Percentiles rank a stretch among this genome's conserved stretches.
These are phyloP conservation scores for Cydia splendana DNA, from an alignment of 1,140 invertebrate species.

Conservation along the genomic window DNA sequence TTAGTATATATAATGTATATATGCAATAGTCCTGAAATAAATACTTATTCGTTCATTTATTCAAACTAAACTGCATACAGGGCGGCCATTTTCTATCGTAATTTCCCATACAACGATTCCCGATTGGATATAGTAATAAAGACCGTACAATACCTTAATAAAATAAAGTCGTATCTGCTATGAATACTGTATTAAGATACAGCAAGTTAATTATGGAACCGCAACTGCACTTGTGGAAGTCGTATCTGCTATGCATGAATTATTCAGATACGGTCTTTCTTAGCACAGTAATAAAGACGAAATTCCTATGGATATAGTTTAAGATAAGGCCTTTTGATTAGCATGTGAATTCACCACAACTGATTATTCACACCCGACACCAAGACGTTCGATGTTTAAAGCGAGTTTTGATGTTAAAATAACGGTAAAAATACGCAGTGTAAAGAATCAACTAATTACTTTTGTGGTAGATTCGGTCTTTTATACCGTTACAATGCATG, in stretches of 20 bases:
- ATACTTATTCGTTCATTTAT: background rate
- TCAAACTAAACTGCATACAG: background rate
- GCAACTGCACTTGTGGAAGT: background rate
- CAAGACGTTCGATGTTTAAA: background rate
- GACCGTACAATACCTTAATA: background rate
- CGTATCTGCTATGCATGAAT: background rate
- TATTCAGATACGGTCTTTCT: background rate
- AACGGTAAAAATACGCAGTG: background rate
- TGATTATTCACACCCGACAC: constrained; percentile 3
- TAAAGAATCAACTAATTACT: background rate
- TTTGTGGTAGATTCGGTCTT: too few species aligned
- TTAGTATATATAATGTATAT: background rate
- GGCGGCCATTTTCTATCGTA: background rate
- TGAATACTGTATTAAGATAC: background rate
- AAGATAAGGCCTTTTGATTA: background rate
- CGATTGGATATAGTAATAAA: background rate
- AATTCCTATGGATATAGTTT: background rate
- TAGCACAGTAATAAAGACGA: background rate
- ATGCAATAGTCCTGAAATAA: background rate
- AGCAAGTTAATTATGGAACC: background rate
- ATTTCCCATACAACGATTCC: background rate
- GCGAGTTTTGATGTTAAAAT: background rate
- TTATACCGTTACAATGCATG: too few species aligned
- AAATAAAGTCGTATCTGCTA: background rate
- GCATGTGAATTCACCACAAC: background rate